phyloP scores from a whole-genome alignment of 2,113 vertebrate genomes.

The Platysteira castanea region DNA sequence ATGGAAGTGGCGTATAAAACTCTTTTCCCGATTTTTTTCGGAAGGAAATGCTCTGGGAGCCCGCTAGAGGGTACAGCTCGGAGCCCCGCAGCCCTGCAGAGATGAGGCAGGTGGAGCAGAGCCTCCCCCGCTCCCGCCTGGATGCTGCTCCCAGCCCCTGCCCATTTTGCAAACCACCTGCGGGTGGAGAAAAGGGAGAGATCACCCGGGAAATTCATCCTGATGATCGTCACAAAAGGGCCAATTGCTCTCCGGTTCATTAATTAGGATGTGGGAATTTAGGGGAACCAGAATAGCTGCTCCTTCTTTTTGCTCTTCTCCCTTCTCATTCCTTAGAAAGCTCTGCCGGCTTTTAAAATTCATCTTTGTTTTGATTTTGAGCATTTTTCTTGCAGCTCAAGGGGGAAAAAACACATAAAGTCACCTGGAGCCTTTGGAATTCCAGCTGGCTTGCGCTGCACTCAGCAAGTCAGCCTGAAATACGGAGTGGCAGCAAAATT shows the following conservation, averaged over 20 bases:
- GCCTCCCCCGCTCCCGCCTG: background rate
- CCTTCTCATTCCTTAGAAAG: background rate
- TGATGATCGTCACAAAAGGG: fast-evolving
- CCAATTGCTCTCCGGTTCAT: fast-evolving
- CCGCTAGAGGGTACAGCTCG: conserved; percentile 35
- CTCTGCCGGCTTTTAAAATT: background rate
- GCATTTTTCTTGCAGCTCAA: background rate
- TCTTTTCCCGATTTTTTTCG: background rate
- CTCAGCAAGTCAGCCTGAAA: conserved; percentile 23
- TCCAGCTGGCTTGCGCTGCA: background rate
- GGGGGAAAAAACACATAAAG: background rate
- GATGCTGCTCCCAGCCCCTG: background rate
- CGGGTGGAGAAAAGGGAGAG: background rate
- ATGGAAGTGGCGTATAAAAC: background rate
- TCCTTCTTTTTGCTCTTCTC: background rate
- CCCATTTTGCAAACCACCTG: background rate
- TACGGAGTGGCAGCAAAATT: background rate
- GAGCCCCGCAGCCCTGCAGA: background rate
- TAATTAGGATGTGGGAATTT: fast-evolving
- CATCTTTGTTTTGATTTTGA: background rate
- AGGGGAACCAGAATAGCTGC: fast-evolving
- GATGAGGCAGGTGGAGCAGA: background rate
- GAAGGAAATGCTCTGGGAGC: background rate
- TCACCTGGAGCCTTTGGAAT: conserved; percentile 10
- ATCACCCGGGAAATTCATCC: background rate